phyloP scores from a whole-genome alignment of 2,888 invertebrate species.

The Rhodophaea formosa region DNA sequence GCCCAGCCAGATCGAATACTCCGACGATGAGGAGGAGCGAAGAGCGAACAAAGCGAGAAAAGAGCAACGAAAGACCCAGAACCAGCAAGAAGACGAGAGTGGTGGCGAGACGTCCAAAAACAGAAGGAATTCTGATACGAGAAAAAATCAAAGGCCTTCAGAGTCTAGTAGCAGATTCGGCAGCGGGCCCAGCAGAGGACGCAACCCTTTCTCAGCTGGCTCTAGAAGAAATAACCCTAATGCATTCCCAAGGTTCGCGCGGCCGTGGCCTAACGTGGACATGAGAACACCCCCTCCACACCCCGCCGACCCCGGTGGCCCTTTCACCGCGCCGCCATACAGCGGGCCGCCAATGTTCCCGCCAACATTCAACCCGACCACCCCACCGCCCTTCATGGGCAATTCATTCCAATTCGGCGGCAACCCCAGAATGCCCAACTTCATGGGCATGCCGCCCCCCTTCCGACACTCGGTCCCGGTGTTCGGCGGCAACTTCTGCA shows the following conservation, averaged over 20 bases:
- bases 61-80: conserved; percentile 48
- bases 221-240: conserved; percentile 49
- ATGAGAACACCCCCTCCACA: conserved; percentile 52
- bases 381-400: conserved; percentile 40
- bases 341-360: conserved; percentile 48
- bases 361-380: conserved; percentile 37
- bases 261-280: conserved; percentile 47
- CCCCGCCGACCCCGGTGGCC: conserved; percentile 28
- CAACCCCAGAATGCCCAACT: conserved; percentile 44
- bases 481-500: conserved; percentile 52
- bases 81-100: conserved; percentile 42
- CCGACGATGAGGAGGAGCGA: conserved; percentile 93
- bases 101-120: conserved; percentile 57
- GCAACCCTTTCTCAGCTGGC: conserved; percentile 56
- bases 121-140: conserved; percentile 43
- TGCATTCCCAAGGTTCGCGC: conserved; percentile 41
- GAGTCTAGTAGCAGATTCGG: conserved; percentile 71
- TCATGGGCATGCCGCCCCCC: conserved; percentile 40
- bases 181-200: conserved; percentile 58
- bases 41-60: conserved; percentile 63
- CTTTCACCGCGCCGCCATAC: conserved; percentile 40
- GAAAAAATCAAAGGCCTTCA: conserved; percentile 67
- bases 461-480: conserved; percentile 48
- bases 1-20: conserved; percentile 86
- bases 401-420: conserved; percentile 52